Evolutionary conservation across 2,888 invertebrate species (phyloP).

Genomic region (Chrysina gloriosa): DNA sequence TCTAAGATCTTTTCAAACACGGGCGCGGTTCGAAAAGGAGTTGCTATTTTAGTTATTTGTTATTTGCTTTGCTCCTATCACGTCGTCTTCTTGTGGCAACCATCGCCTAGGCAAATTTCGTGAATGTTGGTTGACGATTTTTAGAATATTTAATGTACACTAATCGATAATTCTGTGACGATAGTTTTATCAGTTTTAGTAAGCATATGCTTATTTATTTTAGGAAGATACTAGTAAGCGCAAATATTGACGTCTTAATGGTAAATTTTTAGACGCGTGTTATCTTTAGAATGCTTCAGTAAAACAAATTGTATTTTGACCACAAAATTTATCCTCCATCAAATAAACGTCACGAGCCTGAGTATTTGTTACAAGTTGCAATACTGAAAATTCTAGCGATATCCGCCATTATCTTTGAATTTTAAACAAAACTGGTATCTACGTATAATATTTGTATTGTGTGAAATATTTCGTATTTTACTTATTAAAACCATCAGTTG

Average conservation of each 20-base stretch:
- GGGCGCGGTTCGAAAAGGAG: too few species aligned
- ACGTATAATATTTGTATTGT: neutral
- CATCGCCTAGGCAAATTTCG: neutral
- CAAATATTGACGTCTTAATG: constrained; percentile 9
- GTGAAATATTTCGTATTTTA: constrained; percentile 7
- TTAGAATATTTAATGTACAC: neutral
- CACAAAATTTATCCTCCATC: neutral
- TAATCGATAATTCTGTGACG: neutral
- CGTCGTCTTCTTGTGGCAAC: neutral
- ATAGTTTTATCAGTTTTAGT: too few species aligned
- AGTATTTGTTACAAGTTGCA: neutral
- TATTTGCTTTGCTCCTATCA: too few species aligned
- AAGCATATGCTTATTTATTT: too few species aligned
- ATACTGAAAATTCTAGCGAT: too few species aligned
- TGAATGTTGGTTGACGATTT: neutral
- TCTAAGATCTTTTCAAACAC: too few species aligned
- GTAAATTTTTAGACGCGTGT: neutral
- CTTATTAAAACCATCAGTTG: neutral
- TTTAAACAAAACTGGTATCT: too few species aligned
- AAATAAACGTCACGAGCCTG: neutral
- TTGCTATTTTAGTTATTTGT: too few species aligned
- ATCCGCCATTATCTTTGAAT: too few species aligned
- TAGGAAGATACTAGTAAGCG: too few species aligned
- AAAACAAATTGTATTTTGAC: constrained; percentile 4
- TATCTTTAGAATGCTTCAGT: neutral